Base-by-base conservation (phyloP, 2,888 invertebrate species). In the Tryphoninae sp. region DNA sequence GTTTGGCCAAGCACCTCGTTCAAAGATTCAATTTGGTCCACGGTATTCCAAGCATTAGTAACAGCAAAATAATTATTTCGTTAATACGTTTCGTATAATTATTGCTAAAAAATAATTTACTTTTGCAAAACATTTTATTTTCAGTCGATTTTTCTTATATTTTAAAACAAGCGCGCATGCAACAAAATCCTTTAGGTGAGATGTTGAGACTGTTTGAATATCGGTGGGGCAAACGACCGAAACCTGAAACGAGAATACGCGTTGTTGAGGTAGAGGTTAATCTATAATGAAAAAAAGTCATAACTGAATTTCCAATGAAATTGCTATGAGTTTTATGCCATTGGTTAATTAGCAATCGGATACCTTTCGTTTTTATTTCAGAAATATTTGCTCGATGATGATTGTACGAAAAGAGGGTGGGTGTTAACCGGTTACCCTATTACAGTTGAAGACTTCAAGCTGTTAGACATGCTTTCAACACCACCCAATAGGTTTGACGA, bases 371-470 rank as follows among this genome's bases (percentile, higher is more conserved):
- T 90, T 73, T 90, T 91, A 84, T 90, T 81, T 92, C n/a, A 93
- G 89, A 90, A 92, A 86, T 87, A 92, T 78, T 86, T 94, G 59
- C 87, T 93, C 33, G 88, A 92, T 81, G 87, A 93, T 88, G 95
- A 95, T 83, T 95, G 95, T 86, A 86, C 94, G 13, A 92, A 93
- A 64, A 91, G 92, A 55, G 95, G 95, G 0, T 95, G 95, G 95
- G 93, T 95, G 16, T 86, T 95, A 81, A 94, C 93, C 3, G 94
- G 94, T 1, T 95, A 93, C 86, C 95, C 95, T 0, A 92, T 91
- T 6, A 92, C 92, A 0, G 93, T 93, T 0, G 89, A 89, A 0
- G 95, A 95, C 85, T 94, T 95, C 76, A 94, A 94, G 86, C 88
- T 93, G 49, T 87, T 95, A 2, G 95, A 95, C 87, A 92, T 91